Conservation (phyloP, 2,797 vertebrate genomes). For the Ctenopoma kingsleyae region DNA sequence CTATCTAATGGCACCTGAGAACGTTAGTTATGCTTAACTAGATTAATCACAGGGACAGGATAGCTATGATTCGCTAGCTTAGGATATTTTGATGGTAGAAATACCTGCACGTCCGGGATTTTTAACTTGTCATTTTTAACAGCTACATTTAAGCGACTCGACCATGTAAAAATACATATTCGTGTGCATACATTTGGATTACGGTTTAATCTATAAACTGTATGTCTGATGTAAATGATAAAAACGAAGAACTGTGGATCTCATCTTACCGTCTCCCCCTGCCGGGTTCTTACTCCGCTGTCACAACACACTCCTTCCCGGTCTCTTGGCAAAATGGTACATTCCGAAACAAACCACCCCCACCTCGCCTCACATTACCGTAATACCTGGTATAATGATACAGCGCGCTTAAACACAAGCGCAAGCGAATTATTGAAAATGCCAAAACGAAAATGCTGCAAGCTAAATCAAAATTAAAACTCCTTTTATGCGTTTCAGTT, state of each 20-base stretch:
- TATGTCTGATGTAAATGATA: conserved; percentile 1
- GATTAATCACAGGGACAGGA: conserved; percentile 53
- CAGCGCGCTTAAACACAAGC: not conserved
- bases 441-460: not conserved
- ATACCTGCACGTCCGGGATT: conserved; percentile 54
- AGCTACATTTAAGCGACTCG: not conserved
- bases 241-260: not conserved
- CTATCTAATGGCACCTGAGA: conserved; percentile 23
- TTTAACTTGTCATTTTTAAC: conserved; percentile 9
- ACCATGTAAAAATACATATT: not conserved
- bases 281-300: conserved; percentile 77
- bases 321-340: conserved; percentile 68
- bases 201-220: not conserved
- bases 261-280: conserved; percentile 72
- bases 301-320: conserved; percentile 80
- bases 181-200: not conserved
- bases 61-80: conserved; percentile 59
- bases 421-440: not conserved
- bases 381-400: conserved; percentile 10
- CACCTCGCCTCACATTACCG: conserved; percentile 39
- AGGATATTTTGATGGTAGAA: conserved; percentile 45
- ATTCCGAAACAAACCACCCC: conserved; percentile 65
- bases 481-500: fast-evolving
- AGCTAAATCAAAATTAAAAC: fast-evolving
- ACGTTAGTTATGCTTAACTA: conserved; percentile 54